phyloP scores from a whole-genome alignment of 1,140 invertebrate species.

The Microplitis demolitor region DNA sequence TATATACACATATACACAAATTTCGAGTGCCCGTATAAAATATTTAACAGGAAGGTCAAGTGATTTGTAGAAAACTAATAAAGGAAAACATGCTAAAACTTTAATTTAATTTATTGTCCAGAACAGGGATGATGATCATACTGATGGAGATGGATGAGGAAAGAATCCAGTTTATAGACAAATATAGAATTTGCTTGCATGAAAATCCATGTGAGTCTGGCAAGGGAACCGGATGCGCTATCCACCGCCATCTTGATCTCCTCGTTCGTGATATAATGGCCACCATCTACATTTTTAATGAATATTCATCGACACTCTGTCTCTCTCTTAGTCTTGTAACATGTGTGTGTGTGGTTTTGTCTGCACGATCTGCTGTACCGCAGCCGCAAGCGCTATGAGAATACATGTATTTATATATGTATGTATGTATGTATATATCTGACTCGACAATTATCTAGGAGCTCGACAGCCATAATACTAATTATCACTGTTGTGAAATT shows the following conservation, averaged over 20 bases:
- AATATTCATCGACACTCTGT: conserved; percentile 38
- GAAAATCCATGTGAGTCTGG: too few relatives aligned
- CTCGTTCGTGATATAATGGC: conserved; percentile 31
- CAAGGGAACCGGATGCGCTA: conserved; percentile 21
- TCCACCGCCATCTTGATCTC: conserved; percentile 35
- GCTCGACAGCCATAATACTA: not conserved
- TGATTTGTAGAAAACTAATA: not conserved
- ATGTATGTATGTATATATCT: not conserved
- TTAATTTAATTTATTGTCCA: not conserved
- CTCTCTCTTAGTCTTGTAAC: not conserved
- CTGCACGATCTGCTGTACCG: not conserved
- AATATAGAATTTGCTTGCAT: not conserved
- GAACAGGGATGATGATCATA: too few relatives aligned
- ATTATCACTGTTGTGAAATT: not conserved
- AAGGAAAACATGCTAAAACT: not conserved
- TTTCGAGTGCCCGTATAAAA: conserved; percentile 1
- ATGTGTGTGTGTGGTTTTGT: not conserved
- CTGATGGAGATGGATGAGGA: too few relatives aligned
- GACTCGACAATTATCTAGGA: not conserved
- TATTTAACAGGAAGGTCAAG: not conserved
- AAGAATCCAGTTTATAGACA: not conserved
- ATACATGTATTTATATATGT: not conserved
- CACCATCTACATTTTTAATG: conserved; percentile 39
- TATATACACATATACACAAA: conserved; percentile 26
- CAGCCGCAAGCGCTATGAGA: too few relatives aligned